Percentiles rank a stretch among this genome's conserved stretches.
Conservation (phyloP, 2,888 invertebrate species). For the Eupithecia subumbrata region DNA sequence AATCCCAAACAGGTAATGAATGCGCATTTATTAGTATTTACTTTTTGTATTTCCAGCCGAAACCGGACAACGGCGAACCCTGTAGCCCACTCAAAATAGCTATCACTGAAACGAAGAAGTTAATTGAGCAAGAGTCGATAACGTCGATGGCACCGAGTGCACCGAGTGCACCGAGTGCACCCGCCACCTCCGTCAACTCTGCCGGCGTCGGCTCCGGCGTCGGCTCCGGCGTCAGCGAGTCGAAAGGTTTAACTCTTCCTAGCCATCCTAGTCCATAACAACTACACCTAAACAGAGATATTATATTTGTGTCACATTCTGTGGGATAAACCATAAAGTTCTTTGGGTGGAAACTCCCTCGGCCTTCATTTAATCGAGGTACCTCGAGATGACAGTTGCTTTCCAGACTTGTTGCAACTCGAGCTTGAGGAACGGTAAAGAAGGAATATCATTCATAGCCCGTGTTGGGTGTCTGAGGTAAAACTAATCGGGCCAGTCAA, state of each 20-base stretch:
- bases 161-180: too few species aligned
- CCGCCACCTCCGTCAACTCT: constrained; percentile 40
- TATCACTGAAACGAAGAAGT: constrained; percentile 51
- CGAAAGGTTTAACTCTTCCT: constrained; percentile 46
- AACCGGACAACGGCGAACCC: constrained; percentile 56
- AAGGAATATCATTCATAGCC: too few species aligned
- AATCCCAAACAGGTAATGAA: not conserved
- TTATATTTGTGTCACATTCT: not conserved
- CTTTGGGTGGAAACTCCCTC: not conserved
- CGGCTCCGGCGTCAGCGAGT: constrained; percentile 49
- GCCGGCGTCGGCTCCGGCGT: too few species aligned
- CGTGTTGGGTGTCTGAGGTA: not conserved
- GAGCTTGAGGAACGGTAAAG: not conserved
- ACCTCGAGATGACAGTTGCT: too few species aligned
- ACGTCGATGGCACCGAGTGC: constrained; percentile 33
- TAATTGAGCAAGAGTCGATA: constrained; percentile 59
- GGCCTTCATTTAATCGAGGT: too few species aligned
- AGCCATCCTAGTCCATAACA: not conserved
- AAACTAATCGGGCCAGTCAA: not conserved
- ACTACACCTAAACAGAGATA: not conserved
- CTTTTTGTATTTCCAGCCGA: constrained; percentile 48
- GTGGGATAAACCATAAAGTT: not conserved
- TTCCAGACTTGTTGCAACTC: not conserved
- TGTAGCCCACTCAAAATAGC: constrained; percentile 56
- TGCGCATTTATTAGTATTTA: not conserved